phyloP scores from a whole-genome alignment of 1,140 invertebrate species.

The Aporrectodea caliginosa region DNA sequence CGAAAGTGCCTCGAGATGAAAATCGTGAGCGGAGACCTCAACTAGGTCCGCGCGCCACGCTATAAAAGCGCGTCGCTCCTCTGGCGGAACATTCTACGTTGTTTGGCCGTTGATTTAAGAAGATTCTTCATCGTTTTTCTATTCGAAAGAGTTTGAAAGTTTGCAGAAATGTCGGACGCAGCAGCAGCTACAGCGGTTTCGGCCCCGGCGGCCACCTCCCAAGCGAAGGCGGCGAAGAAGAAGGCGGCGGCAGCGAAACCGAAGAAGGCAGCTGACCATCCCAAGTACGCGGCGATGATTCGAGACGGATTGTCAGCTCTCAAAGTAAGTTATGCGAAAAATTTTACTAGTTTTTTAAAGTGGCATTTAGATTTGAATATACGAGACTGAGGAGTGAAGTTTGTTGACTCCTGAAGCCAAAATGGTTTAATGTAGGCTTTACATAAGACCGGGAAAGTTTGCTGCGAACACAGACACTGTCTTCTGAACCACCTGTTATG shows the following conservation, averaged over 20 bases:
- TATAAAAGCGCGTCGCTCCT: neutral
- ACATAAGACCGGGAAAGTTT: too few species aligned
- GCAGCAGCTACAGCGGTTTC: slow-evolving; percentile 29
- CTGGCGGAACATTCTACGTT: too few species aligned
- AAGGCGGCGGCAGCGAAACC: slow-evolving; percentile 31
- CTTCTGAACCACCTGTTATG: too few species aligned
- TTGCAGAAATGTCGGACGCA: neutral
- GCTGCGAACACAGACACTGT: too few species aligned
- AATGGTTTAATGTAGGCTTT: too few species aligned
- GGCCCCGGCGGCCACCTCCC: slow-evolving; percentile 27
- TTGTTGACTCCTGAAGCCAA: too few species aligned
- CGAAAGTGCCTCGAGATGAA: neutral
- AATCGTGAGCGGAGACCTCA: neutral
- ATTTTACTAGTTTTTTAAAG: neutral
- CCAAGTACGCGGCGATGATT: slow-evolving; percentile 36
- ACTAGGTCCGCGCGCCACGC: neutral
- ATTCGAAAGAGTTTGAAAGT: neutral
- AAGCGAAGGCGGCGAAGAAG: slow-evolving; percentile 37
- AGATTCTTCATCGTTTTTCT: neutral
- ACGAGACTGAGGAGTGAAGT: too few species aligned
- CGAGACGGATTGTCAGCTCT: slow-evolving; percentile 25
- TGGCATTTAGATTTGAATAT: too few species aligned
- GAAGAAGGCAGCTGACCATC: slow-evolving; percentile 42
- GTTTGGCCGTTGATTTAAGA: neutral
- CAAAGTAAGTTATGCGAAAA: slow-evolving; percentile 11